These are phyloP conservation scores for Typhlichthys eigenmanni DNA, from an alignment of 2,797 vertebrate species.

Conservation along the genomic window DNA sequence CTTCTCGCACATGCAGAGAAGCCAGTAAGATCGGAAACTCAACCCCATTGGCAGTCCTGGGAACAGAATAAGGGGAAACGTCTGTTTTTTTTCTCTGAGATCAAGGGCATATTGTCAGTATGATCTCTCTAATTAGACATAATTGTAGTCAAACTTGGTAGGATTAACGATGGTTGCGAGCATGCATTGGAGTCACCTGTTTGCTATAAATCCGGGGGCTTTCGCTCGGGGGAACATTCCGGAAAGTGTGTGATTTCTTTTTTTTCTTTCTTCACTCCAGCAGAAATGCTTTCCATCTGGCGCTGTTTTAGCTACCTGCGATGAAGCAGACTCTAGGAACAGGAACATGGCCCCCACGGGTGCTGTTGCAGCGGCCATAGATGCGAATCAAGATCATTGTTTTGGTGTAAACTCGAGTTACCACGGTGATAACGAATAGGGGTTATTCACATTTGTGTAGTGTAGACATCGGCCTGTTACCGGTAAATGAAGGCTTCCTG, in stretches of 20 bases:
- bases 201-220: constrained; percentile 62
- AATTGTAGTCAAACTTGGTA: constrained; percentile 61
- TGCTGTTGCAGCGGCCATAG: constrained; percentile 16
- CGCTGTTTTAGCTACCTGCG: constrained; percentile 37
- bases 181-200: constrained; percentile 63
- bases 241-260: constrained; percentile 42
- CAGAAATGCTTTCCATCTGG: constrained; percentile 48
- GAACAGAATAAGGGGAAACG: neutral
- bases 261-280: constrained; percentile 37
- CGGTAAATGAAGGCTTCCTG: constrained; percentile 12
- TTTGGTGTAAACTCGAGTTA: constrained; percentile 33
- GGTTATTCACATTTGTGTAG: constrained; percentile 13
- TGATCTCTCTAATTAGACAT: constrained; percentile 63
- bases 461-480: constrained; percentile 5
- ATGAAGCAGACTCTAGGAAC: constrained; percentile 21
- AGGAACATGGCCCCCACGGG: constrained; percentile 27
- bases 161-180: constrained; percentile 55
- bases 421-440: constrained; percentile 20
- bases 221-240: constrained; percentile 39
- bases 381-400: constrained; percentile 12
- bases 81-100: constrained; percentile 39
- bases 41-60: constrained; percentile 30
- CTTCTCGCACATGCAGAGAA: constrained; percentile 14
- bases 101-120: constrained; percentile 58
- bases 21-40: constrained; percentile 1